These are phyloP conservation scores for Sula dactylatra DNA, from an alignment of 2,113 vertebrate species.

Conservation along the genomic window DNA sequence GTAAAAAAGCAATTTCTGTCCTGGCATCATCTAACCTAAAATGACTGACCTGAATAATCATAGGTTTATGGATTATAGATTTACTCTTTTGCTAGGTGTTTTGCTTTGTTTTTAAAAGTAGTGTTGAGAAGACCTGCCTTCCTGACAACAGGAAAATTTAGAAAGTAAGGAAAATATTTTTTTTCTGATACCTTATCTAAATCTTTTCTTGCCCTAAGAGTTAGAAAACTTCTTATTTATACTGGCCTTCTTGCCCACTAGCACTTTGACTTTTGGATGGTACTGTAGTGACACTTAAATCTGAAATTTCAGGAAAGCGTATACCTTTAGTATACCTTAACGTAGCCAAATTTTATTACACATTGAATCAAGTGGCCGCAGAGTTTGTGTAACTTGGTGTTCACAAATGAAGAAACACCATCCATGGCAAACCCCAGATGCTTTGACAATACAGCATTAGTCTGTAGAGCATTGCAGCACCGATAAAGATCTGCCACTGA, in stretches of 20 bases:
- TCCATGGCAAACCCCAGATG: not conserved
- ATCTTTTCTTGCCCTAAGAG: not conserved
- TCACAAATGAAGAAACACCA: not conserved
- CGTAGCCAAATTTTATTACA: not conserved
- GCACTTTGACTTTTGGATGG: not conserved
- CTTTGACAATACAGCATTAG: not conserved
- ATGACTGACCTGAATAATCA: not conserved
- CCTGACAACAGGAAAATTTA: not conserved
- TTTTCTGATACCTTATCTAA: not conserved
- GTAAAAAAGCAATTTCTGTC: not conserved
- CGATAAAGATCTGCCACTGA: constrained; percentile 11
- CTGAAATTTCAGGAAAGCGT: not conserved
- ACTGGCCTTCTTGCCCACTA: not conserved
- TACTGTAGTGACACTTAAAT: not conserved
- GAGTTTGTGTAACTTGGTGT: not conserved
- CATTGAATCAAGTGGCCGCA: not conserved
- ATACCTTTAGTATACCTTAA: not conserved
- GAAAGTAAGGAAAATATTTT: not conserved
- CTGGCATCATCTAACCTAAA: not conserved
- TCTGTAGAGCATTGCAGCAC: not conserved
- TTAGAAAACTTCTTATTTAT: not conserved
- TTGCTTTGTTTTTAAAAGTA: not conserved
- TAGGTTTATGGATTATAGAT: not conserved
- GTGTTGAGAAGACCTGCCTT: not conserved
- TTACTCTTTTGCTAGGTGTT: not conserved